Percentiles rank a stretch among this genome's conserved stretches.
Conservation (phyloP, 1,140 invertebrate species). For the Danaus plexippus region DNA sequence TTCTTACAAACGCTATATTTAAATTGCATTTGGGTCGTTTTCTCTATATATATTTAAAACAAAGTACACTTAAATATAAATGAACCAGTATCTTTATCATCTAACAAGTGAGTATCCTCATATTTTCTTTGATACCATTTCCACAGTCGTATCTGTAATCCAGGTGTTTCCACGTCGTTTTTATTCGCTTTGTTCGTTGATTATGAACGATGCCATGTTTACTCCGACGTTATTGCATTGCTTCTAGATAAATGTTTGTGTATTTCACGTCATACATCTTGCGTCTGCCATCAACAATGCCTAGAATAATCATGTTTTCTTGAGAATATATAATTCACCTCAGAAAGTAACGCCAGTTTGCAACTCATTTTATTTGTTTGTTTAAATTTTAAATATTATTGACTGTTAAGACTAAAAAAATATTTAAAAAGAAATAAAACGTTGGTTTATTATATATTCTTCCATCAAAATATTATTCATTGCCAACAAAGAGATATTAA, state of each 20-base stretch:
- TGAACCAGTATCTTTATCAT: not conserved
- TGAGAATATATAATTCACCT: not conserved
- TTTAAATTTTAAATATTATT: too few relatives aligned
- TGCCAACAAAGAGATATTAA: conserved; percentile 5
- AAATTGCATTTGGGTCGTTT: too few relatives aligned
- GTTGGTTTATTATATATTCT: not conserved
- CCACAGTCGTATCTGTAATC: conserved; percentile 3
- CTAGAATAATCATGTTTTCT: not conserved
- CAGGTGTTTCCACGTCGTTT: conserved; percentile 22
- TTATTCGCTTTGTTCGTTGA: conserved; percentile 34
- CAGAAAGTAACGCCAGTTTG: too few relatives aligned
- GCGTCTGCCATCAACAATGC: not conserved
- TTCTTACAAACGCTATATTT: too few relatives aligned
- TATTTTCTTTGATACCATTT: not conserved
- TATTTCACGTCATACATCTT: conserved; percentile 3
- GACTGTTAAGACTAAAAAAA: too few relatives aligned
- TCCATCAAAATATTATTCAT: not conserved
- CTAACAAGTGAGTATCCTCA: not conserved
- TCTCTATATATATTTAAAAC: too few relatives aligned
- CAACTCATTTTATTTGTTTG: too few relatives aligned
- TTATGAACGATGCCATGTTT: conserved; percentile 33
- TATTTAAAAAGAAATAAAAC: too few relatives aligned
- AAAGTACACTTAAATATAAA: too few relatives aligned
- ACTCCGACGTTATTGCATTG: conserved; percentile 22
- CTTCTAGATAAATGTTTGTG: conserved; percentile 16